Percentiles rank a stretch among this genome's conserved stretches.
phyloP scores from a whole-genome alignment of 2,113 vertebrate species.

The Deroptyus accipitrinus region DNA sequence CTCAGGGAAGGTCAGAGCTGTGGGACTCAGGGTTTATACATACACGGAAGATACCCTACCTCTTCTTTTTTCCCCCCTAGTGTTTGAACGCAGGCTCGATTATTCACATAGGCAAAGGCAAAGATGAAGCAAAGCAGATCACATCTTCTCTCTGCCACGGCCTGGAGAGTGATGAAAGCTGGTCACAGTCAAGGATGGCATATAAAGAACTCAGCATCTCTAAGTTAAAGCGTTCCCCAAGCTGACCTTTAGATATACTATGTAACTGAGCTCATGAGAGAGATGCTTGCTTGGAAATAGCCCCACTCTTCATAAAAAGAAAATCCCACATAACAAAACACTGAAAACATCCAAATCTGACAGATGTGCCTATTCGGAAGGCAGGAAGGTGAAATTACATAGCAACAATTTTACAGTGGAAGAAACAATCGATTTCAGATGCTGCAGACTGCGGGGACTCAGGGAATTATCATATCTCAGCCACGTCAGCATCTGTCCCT shows the following conservation, averaged over 20 bases:
- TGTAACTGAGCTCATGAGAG: neutral
- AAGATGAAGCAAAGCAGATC: neutral
- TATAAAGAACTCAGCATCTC: neutral
- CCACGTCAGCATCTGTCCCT: neutral
- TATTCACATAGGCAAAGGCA: neutral
- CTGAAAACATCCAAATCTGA: neutral
- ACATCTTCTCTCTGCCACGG: neutral
- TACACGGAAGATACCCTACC: neutral
- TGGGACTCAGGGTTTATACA: neutral
- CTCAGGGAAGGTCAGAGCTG: neutral
- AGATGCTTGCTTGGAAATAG: neutral
- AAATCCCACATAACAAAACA: neutral
- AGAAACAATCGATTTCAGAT: neutral
- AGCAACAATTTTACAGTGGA: neutral
- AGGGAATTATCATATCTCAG: neutral
- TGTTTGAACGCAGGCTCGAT: neutral
- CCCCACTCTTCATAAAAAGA: neutral
- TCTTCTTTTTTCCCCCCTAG: neutral
- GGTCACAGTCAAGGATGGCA: neutral
- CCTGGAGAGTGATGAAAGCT: neutral
- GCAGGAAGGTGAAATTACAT: neutral
- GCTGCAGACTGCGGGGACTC: neutral
- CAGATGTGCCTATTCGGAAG: neutral
- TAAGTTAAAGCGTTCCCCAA: neutral
- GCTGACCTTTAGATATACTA: neutral